Percentiles rank a stretch among this genome's conserved stretches.
Evolutionary conservation across 2,797 vertebrate species (phyloP).

Genomic region (Garrulus glandarius): DNA sequence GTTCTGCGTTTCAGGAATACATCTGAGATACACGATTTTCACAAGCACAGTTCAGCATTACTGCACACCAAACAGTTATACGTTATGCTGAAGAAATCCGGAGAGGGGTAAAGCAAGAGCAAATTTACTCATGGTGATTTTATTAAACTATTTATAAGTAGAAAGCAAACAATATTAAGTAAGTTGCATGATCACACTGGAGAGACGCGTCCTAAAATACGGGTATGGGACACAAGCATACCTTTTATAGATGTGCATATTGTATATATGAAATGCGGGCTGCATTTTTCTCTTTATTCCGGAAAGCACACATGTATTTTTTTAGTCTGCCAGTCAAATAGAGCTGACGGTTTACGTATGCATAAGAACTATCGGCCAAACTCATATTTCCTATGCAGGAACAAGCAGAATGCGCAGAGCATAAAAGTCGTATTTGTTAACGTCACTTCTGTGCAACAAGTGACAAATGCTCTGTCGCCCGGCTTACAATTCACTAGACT

Average conservation of each 20-base stretch:
- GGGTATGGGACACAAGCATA: rapidly evolving
- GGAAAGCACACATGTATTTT: neutral
- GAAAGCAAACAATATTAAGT: neutral
- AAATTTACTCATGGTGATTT: neutral
- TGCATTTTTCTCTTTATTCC: neutral
- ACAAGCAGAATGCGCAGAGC: no score
- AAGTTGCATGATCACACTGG: neutral
- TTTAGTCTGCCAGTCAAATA: neutral
- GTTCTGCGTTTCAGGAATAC: neutral
- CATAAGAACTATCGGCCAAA: neutral
- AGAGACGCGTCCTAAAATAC: neutral
- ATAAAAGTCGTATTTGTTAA: neutral
- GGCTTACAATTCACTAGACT: neutral
- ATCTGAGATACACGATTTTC: neutral
- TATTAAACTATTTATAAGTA: neutral
- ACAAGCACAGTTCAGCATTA: neutral
- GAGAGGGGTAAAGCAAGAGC: rapidly evolving
- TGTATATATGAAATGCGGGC: neutral
- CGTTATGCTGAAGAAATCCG: rapidly evolving
- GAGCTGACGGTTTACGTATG: neutral
- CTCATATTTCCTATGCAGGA: neutral
- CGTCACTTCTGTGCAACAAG: neutral
- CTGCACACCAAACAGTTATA: neutral
- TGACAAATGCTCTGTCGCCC: rapidly evolving
- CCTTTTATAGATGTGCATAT: no score